phyloP scores from a whole-genome alignment of 2,797 vertebrate species.

The Mus spretus region DNA sequence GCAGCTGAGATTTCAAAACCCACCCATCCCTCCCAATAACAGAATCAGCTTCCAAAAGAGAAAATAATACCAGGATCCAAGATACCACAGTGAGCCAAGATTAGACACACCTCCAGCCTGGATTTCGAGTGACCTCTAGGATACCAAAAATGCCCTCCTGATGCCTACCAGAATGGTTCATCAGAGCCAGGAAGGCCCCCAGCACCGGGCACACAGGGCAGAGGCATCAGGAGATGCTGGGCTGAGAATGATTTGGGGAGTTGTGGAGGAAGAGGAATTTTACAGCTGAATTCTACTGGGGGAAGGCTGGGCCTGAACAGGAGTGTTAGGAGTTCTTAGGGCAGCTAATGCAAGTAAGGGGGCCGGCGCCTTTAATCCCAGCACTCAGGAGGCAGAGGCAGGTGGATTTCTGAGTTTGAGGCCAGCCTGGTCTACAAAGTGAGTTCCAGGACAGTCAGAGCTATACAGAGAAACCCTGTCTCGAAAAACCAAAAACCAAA shows the following conservation, averaged over 20 bases:
- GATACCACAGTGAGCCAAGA: not conserved
- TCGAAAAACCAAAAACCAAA: too few species aligned
- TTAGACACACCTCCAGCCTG: not conserved
- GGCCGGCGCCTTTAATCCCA: too few species aligned
- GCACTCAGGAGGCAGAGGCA: too few species aligned
- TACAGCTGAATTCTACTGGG: not conserved
- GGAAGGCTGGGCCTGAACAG: not conserved
- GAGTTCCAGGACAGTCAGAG: too few species aligned
- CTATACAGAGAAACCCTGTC: too few species aligned
- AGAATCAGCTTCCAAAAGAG: not conserved
- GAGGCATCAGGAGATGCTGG: not conserved
- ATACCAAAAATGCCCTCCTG: not conserved
- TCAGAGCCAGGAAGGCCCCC: not conserved
- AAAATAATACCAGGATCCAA: not conserved
- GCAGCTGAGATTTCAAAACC: constrained; percentile 58
- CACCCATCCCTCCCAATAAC: not conserved
- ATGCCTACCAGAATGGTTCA: not conserved
- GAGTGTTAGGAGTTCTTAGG: not conserved
- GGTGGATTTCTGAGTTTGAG: too few species aligned
- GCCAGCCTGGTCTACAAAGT: too few species aligned
- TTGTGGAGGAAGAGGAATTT: not conserved
- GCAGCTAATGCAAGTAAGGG: not conserved
- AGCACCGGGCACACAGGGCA: not conserved
- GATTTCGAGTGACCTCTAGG: not conserved
- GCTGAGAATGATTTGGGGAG: not conserved